Evolutionary conservation across 2,888 invertebrate species (phyloP), one percentile per base, ranked within the genome.

Genomic region (Apodemia zela): DNA sequence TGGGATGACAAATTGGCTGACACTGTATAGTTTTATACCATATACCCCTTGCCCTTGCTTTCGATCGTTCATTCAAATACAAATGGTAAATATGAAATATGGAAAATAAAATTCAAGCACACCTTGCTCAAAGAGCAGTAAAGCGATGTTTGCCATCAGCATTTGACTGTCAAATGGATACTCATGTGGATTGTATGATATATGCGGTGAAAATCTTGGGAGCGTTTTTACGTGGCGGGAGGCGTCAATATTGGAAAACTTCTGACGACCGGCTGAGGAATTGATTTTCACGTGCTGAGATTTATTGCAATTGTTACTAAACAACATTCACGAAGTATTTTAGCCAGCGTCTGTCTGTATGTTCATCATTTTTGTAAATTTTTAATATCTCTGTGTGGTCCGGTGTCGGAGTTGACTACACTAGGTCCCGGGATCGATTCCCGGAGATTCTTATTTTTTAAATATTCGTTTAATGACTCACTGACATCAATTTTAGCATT

Each of bases 301-400:
- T 90, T 90, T 91, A 90, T 90, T 89, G 84, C 87, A 79, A 87
- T 90, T 89, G 89, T 90, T 89, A 82, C 82, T 75, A 73, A 85
- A 87, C 87, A 87, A 88, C 81, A 85, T 85, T 83, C 82, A 78
- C 80, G 77, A 77, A 76, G 85, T 83, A 90, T 95, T 95, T 84
- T 84, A 82, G 83, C 79, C 80, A 75, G 68, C 7, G 33, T 33
- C 33, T 33, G 33, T 33, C 33, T 33, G 4, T 6, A 33, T 6
- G 5, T 33, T 6, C 7, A 33, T 5, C 8, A 8, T 33, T 33
- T 33, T 33, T 33, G 8, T 8, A 7, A 33, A 33, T 33, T 33
- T 33, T 8, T 33, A 6, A 1, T 7, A 33, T n/a, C n/a, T n/a
- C n/a, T n/a, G n/a, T n/a, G n/a, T n/a, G n/a, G n/a, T n/a, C n/a